A percentile compares a stretch with the other conserved stretches of the same genome.
Evolutionary conservation across 2,113 vertebrate species (phyloP).

Genomic region (Mastomys coucha): DNA sequence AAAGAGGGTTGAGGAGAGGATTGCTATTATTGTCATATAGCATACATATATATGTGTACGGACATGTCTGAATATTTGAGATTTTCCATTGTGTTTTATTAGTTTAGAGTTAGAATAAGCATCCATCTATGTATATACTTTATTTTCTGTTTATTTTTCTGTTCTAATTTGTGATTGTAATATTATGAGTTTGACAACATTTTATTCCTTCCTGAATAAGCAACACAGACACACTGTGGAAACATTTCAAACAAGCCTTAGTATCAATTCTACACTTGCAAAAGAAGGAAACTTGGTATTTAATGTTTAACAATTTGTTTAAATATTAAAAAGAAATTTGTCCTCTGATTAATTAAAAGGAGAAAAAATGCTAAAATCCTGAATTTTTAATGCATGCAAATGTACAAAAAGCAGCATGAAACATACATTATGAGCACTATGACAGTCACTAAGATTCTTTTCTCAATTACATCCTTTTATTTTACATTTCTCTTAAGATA

Average conservation of each 20-base stretch:
- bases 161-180: conserved; percentile 60
- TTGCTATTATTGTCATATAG: no score
- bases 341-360: conserved; percentile 72
- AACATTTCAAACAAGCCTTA: conserved; percentile 12
- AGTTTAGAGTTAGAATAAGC: background rate
- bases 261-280: conserved; percentile 64
- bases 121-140: conserved; percentile 64
- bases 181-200: conserved; percentile 61
- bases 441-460: conserved; percentile 22
- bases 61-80: background rate
- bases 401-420: conserved; percentile 1
- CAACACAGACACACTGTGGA: conserved; percentile 32
- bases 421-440: conserved; percentile 47
- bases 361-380: conserved; percentile 31
- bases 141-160: conserved; percentile 68
- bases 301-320: conserved; percentile 81
- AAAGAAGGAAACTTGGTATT: conserved; percentile 70
- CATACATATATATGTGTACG: background rate
- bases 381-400: conserved; percentile 38
- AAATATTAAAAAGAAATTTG: conserved; percentile 77
- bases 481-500: conserved; percentile 57
- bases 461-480: conserved; percentile 39
- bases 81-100: background rate
- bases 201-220: conserved; percentile 14
- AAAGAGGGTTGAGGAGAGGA: background rate